phyloP scores from a whole-genome alignment of 2,113 vertebrate genomes.

The Lucifuga dentata region DNA sequence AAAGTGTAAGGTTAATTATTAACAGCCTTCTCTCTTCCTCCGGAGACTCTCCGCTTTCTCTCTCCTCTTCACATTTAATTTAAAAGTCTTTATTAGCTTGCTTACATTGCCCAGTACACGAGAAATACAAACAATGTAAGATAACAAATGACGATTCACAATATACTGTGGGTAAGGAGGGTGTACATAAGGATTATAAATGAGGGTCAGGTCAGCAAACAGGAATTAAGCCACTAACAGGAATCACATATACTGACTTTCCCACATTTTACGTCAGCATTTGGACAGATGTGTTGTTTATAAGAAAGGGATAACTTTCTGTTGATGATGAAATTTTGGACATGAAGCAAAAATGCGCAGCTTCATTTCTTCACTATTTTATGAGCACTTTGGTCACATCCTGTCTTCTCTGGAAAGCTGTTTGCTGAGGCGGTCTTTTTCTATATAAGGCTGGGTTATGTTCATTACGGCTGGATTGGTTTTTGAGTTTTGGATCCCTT shows the following conservation, averaged over 20 bases:
- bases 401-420: conserved; percentile 17
- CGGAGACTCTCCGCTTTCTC: background rate
- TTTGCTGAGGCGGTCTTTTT: conserved; percentile 33
- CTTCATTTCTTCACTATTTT: conserved; percentile 29
- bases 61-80: background rate
- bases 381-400: too few relatives aligned
- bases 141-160: conserved; percentile 8
- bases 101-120: conserved; percentile 36
- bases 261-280: background rate
- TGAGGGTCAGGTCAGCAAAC: conserved; percentile 41
- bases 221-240: conserved; percentile 2
- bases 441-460: conserved; percentile 71
- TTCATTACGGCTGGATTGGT: conserved; percentile 42
- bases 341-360: background rate
- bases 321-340: conserved; percentile 19
- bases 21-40: background rate
- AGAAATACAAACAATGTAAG: conserved; percentile 33
- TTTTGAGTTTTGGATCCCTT: conserved; percentile 57
- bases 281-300: conserved; percentile 10
- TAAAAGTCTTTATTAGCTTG: conserved; percentile 30
- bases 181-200: conserved; percentile 22
- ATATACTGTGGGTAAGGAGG: conserved; percentile 32
- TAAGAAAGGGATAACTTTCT: too few relatives aligned
- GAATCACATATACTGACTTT: background rate
- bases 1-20: conserved; percentile 32